Evolutionary conservation across 2,797 vertebrate genomes (phyloP).

Genomic region (Discoglossus pictus): DNA sequence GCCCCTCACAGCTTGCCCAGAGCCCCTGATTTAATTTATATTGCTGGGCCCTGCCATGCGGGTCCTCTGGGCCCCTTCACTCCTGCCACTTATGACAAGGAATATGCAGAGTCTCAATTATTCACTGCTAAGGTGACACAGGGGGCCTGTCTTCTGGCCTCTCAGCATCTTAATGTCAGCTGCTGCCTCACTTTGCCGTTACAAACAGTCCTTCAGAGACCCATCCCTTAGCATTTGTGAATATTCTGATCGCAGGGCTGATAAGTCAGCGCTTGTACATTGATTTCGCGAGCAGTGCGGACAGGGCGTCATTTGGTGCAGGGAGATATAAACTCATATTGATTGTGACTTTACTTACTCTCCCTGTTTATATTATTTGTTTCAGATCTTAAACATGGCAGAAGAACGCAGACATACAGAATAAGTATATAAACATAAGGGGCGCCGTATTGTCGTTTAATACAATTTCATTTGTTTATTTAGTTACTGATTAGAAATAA

Average conservation of each 20-base stretch:
- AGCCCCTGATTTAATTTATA: constrained; percentile 97
- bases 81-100: constrained; percentile 90
- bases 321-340: constrained; percentile 47
- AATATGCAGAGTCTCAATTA: constrained; percentile 95
- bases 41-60: constrained; percentile 82
- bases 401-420: no score
- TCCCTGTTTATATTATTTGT: constrained; percentile 33
- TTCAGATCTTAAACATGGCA: constrained; percentile 18
- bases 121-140: constrained; percentile 91
- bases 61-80: constrained; percentile 92
- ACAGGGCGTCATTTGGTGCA: constrained; percentile 25
- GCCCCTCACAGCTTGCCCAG: constrained; percentile 83
- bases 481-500: no score
- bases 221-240: constrained; percentile 59
- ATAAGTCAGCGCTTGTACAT: constrained; percentile 51
- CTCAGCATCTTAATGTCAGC: constrained; percentile 85
- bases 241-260: constrained; percentile 51
- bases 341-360: constrained; percentile 42
- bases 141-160: constrained; percentile 79
- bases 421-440: no score
- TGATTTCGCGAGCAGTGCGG: constrained; percentile 43
- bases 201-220: constrained; percentile 87
- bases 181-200: constrained; percentile 80
- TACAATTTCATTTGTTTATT: no score
- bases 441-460: no score